Conservation (phyloP, 2,888 invertebrate genomes). For the Athalia rosae region DNA sequence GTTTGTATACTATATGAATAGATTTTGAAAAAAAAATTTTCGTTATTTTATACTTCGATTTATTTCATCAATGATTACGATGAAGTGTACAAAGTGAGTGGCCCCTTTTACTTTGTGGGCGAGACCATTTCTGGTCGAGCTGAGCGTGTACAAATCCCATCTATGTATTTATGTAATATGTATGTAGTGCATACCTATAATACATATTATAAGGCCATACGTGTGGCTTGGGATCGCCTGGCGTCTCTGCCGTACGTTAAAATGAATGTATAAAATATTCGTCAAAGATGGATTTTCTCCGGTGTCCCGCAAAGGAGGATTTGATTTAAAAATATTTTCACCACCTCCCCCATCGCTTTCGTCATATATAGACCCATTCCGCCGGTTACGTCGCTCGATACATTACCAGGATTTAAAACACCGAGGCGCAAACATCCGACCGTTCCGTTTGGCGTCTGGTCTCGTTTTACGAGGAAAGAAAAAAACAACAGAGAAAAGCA, state of each 20-base stretch:
- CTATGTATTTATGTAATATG: not conserved
- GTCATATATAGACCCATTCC: constrained; percentile 13
- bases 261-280: constrained; percentile 3
- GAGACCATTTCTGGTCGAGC: constrained; percentile 35
- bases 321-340: not conserved
- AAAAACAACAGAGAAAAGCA: not conserved
- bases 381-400: constrained; percentile 32
- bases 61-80: not conserved
- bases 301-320: not conserved
- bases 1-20: no score
- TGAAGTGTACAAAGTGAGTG: constrained; percentile 38
- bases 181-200: no score
- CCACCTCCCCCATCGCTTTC: constrained; percentile 13
- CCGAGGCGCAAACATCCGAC: not conserved
- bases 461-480: not conserved
- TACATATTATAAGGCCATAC: not conserved
- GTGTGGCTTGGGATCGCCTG: not conserved
- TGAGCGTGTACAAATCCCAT: not conserved
- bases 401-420: constrained; percentile 8
- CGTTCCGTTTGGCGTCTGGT: not conserved
- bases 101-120: constrained; percentile 31
- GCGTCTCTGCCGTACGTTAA: not conserved
- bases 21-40: no score
- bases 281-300: not conserved
- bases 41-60: no score